Base-by-base conservation (phyloP, 2,113 vertebrate species). In the Apodemus speciosus region DNA sequence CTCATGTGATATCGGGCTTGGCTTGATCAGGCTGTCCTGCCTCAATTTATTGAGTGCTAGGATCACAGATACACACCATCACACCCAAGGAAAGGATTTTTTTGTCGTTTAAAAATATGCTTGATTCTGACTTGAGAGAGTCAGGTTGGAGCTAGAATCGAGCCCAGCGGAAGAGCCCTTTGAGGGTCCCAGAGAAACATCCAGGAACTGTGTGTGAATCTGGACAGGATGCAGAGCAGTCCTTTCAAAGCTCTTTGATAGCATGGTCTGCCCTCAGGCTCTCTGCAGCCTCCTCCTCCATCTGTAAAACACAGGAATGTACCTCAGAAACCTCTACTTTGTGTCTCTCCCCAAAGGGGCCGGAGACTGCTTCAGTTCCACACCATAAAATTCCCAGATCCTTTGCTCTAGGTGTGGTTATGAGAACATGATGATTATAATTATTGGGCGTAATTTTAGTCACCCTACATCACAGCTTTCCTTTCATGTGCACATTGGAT, bases 341-440 rank as follows among this genome's bases (percentile, higher is more conserved):
- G 32, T 58, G 68, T 40, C 43, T 69, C 58, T 83, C 13, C 87
- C 94, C 83, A 49, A 32, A 79, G 96, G 95, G 85, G 32, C 72
- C 1, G 3, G 56, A 93, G 51, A 73, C 92, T 79, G 64, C 49
- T 69, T 77, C 14, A 84, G 46, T 69, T 16, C 4, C 6, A 2
- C 27, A 21, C 84, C 77, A 51, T 76, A 91, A 94, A 97, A 93
- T 23, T 56, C 53, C 51, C 68, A 85, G 76, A 77, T 93, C 43
- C 92, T 95, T 91, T 32, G 40, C 80, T 93, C 81, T 89, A 90
- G 96, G 93, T 95, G 96, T 94, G 95, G 93, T 87, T 88, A 43
- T 38, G 81, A 89, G 71, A 92, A 92, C 83, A 92, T 77, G 95
- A 96, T 96, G 53, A 95, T 91, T 87, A 35, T 95, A 89, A 95